Percentiles rank a stretch among this genome's conserved stretches.
Conservation (phyloP, 2,888 invertebrate genomes). For the Hedya salicella region DNA sequence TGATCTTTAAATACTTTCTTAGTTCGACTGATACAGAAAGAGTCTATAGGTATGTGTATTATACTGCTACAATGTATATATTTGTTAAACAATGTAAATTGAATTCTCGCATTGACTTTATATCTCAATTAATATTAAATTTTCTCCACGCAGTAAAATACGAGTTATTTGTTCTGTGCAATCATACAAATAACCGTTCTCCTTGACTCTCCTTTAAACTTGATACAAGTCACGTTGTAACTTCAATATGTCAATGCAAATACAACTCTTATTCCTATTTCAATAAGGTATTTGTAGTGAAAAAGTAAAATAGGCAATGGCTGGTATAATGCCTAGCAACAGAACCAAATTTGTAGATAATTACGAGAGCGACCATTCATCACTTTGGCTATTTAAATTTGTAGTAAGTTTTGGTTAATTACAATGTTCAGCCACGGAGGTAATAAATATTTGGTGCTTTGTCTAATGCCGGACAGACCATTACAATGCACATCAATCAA, state of each 20-base stretch:
- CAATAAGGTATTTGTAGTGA: conserved; percentile 9
- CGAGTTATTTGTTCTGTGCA: conserved; percentile 21
- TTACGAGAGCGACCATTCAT: conserved; percentile 33
- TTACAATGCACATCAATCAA: conserved; percentile 42
- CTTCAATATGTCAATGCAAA: not conserved
- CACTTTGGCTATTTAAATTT: conserved; percentile 37
- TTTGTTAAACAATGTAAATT: conserved; percentile 7
- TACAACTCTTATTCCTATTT: conserved; percentile 8
- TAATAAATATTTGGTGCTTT: conserved; percentile 37
- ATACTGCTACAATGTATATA: not conserved
- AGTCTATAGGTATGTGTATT: not conserved
- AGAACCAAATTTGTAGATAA: conserved; percentile 37
- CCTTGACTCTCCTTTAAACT: conserved; percentile 34
- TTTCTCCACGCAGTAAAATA: conserved; percentile 1
- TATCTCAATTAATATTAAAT: conserved; percentile 6
- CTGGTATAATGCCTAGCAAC: conserved; percentile 20
- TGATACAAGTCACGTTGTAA: conserved; percentile 17
- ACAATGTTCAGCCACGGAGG: conserved; percentile 25
- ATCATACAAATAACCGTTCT: conserved; percentile 25
- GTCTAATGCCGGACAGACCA: conserved; percentile 35
- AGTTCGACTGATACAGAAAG: too few species aligned
- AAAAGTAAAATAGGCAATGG: not conserved
- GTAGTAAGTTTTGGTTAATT: conserved; percentile 39
- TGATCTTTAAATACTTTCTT: too few species aligned
- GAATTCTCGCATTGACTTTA: not conserved